Evolutionary conservation across 2,113 vertebrate species (phyloP).

Genomic region (Thalassoma bifasciatum): DNA sequence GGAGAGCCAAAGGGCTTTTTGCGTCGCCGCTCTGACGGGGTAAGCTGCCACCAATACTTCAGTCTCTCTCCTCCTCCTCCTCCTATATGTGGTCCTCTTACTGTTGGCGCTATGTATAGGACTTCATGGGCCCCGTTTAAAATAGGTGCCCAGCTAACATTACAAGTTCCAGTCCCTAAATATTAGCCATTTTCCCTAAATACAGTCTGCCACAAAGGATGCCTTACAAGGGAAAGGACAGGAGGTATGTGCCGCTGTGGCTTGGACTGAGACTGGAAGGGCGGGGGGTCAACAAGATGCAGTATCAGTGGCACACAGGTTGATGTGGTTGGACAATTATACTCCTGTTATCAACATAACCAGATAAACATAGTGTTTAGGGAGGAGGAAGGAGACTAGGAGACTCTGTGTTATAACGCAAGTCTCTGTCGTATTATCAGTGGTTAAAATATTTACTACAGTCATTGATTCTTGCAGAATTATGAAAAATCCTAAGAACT

Average conservation of each 20-base stretch:
- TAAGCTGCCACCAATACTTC: conserved; percentile 55
- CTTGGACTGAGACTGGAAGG: conserved; percentile 46
- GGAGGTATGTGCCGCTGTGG: conserved; percentile 73
- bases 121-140: conserved; percentile 80
- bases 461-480: neutral
- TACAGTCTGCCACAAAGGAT: conserved; percentile 84
- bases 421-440: neutral
- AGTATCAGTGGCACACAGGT: conserved; percentile 57
- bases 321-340: conserved; percentile 56
- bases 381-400: neutral
- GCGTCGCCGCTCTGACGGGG: conserved; percentile 58
- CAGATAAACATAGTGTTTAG: neutral
- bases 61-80: conserved; percentile 57
- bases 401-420: neutral
- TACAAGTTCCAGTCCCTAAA: conserved; percentile 84
- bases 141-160: conserved; percentile 84
- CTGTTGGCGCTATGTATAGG: conserved; percentile 80
- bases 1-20: conserved; percentile 66
- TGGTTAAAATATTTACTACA: neutral
- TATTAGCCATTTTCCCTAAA: conserved; percentile 87
- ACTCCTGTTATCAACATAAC: conserved; percentile 26
- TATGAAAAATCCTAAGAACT: neutral
- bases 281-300: conserved; percentile 48
- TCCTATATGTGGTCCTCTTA: conserved; percentile 79
- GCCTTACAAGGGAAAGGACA: conserved; percentile 84